Evolutionary conservation across 2,113 vertebrate genomes (phyloP).

Genomic region (Anser brachyrhynchus): DNA sequence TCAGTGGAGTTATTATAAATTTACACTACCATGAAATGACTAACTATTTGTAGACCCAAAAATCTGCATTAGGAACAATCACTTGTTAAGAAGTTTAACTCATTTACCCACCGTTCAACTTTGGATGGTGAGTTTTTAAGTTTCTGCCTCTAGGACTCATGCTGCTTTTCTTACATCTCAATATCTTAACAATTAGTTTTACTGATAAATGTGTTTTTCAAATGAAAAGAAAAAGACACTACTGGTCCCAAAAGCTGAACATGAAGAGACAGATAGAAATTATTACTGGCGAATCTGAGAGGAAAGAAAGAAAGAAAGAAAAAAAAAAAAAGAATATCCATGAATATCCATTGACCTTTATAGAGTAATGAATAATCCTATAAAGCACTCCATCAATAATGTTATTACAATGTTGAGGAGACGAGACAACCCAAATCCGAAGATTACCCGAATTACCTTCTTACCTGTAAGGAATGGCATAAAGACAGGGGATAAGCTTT

Average conservation of each 20-base stretch:
- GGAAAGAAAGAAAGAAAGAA: not conserved
- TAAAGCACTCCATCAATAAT: not conserved
- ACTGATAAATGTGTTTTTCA: not conserved
- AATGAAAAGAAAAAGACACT: not conserved
- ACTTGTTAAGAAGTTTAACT: not conserved
- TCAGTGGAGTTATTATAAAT: not conserved
- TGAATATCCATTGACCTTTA: not conserved
- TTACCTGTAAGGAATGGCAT: not conserved
- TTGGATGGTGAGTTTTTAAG: not conserved
- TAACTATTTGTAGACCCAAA: not conserved
- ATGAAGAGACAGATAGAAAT: not conserved
- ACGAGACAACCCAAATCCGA: too few species aligned
- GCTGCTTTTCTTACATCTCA: not conserved
- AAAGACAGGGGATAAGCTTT: not conserved
- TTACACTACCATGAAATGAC: not conserved
- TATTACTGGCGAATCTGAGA: not conserved
- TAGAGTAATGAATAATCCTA: not conserved
- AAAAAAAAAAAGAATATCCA: not conserved
- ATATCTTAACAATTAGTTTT: not conserved
- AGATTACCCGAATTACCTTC: not conserved
- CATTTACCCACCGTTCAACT: not conserved
- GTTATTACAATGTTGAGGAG: not conserved
- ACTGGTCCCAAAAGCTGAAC: not conserved
- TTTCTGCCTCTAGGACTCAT: not conserved
- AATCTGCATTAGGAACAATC: not conserved